Percentiles rank a stretch among this genome's conserved stretches.
Evolutionary conservation across 2,797 vertebrate genomes (phyloP).

Genomic region (Centropyge bicolor): DNA sequence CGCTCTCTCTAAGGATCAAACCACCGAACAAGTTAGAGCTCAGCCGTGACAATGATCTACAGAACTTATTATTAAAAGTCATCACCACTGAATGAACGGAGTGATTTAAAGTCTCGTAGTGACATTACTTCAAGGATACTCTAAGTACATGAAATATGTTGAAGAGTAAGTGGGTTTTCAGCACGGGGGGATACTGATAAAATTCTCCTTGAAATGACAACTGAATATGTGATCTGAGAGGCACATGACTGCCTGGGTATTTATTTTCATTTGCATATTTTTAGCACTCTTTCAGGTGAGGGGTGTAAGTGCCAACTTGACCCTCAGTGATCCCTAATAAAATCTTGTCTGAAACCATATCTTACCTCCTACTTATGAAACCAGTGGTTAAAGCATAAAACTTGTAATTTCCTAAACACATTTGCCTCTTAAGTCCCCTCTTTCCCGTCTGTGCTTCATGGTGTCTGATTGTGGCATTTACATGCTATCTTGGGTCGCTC

Average conservation of each 20-base stretch:
- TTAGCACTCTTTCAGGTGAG: background rate
- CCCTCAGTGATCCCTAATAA: slow-evolving; percentile 3
- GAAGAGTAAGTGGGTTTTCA: slow-evolving; percentile 33
- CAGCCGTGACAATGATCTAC: slow-evolving; percentile 61
- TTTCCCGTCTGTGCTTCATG: background rate
- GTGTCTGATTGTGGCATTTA: slow-evolving; percentile 35
- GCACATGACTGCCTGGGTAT: background rate
- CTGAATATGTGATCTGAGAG: slow-evolving; percentile 5
- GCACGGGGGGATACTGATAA: slow-evolving; percentile 5
- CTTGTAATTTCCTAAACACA: background rate
- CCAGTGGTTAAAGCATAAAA: background rate
- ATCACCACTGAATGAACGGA: slow-evolving; percentile 16
- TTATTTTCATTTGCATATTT: slow-evolving; percentile 21
- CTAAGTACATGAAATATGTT: slow-evolving; percentile 11
- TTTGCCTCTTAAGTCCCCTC: background rate
- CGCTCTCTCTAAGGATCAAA: slow-evolving; percentile 68
- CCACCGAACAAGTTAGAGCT: slow-evolving; percentile 58
- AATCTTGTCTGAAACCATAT: background rate
- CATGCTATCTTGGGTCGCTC: slow-evolving; percentile 12
- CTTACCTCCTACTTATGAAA: slow-evolving; percentile 12
- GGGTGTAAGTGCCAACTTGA: slow-evolving; percentile 15
- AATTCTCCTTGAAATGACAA: slow-evolving; percentile 8
- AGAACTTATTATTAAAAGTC: slow-evolving; percentile 53
- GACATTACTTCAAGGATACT: slow-evolving; percentile 58
- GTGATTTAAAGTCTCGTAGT: slow-evolving; percentile 33